phyloP scores from a whole-genome alignment of 2,113 vertebrate species.

The Mustela nigripes region DNA sequence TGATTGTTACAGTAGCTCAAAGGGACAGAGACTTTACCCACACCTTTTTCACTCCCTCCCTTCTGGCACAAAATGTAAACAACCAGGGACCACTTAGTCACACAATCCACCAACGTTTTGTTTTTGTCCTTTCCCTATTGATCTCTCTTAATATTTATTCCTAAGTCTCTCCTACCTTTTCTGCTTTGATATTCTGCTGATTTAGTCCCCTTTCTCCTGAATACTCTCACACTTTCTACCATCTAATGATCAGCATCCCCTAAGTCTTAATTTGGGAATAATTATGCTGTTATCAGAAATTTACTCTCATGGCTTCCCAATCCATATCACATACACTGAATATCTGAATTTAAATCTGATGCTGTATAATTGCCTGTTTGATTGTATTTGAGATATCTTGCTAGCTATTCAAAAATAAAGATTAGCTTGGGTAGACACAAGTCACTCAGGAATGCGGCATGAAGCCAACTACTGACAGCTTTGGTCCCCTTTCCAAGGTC shows the following conservation, averaged over 20 bases:
- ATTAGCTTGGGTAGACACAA: background rate
- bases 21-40: background rate
- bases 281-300: background rate
- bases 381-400: background rate
- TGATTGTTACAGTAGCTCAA: background rate
- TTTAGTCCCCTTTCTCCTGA: background rate
- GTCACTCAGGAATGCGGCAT: background rate
- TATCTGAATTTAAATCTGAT: background rate
- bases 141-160: background rate
- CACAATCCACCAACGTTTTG: rapidly evolving
- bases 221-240: background rate
- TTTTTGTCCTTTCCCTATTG: background rate
- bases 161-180: background rate
- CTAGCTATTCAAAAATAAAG: background rate
- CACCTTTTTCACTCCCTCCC: background rate
- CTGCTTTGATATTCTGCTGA: background rate
- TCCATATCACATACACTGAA: background rate
- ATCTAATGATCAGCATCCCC: background rate
- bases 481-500: background rate
- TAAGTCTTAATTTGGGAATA: background rate
- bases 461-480: background rate
- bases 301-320: background rate
- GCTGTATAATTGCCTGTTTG: background rate
- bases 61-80: rapidly evolving
- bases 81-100: too few species aligned